Base-by-base conservation (phyloP, 1,140 invertebrate species). In the Cecropterus lyciades region DNA sequence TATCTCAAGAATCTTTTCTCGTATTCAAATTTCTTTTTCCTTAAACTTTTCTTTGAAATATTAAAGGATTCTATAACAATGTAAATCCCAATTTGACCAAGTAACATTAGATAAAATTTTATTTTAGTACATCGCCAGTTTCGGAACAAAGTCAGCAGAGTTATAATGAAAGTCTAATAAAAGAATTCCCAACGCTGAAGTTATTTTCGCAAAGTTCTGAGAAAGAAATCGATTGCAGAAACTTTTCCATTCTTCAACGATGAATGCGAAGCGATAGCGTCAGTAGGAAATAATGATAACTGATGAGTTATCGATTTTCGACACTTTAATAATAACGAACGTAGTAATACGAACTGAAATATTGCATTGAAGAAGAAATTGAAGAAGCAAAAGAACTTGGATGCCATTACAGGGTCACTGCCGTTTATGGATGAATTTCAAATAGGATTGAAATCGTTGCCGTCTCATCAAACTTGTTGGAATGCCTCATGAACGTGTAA, bases 111-210 rank as follows among this genome's bases (percentile, higher is more conserved):
- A 40, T 40, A 40, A 40, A 5, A 5, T 13, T 40, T 40, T 13
- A 40, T 13, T 40, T 40, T 5, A 40, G 37, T n/a, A 40, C 37
- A 40, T 40, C 7, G 37, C 1, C 37, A 40, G 37, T 40, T 40
- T 40, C 37, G 5, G n/a, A 40, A 40, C 37, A 40, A 40, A 40
- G 37, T 40, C 37, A 5, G 37, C 11, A 13, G 11, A 40, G 5
- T 40, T n/a, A 40, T 40, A 40, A 40, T n/a, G n/a, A 13, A 40
- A 40, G 37, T 40, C 37, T 40, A 40, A 40, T 40, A 40, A 40
- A 40, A 40, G 37, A 40, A 40, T n/a, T 40, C 37, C n/a, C 37
- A 11, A 40, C 7, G 37, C 37, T n/a, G 11, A 40, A 40, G 37
- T 40, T 40, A 40, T 13, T 40, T 40, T 13, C n/a, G 37, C 37